phyloP scores from a whole-genome alignment of 2,888 invertebrate species.

The Malacosoma neustria region DNA sequence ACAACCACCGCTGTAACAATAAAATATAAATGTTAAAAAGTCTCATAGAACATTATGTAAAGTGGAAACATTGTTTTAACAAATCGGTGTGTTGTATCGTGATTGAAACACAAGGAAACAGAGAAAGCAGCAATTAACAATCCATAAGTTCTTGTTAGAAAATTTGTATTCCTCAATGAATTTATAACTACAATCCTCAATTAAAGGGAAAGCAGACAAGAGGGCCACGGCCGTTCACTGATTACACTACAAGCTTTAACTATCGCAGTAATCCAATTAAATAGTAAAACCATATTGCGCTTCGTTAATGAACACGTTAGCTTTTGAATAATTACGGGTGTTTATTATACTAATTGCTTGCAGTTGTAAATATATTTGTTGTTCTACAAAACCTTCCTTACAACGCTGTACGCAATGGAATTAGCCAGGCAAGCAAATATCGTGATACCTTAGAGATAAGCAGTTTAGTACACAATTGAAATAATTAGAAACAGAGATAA shows the following conservation, averaged over 20 bases:
- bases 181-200: slow-evolving; percentile 64
- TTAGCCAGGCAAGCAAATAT: neutral
- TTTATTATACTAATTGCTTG: neutral
- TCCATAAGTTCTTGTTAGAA: slow-evolving; percentile 57
- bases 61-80: slow-evolving; percentile 4
- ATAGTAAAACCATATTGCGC: neutral
- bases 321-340: neutral
- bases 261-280: neutral
- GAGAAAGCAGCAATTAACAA: slow-evolving; percentile 67
- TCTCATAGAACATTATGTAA: slow-evolving; percentile 7
- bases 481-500: slow-evolving; percentile 13
- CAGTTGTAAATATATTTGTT: neutral
- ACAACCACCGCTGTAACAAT: slow-evolving; percentile 84
- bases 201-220: slow-evolving; percentile 67
- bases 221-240: slow-evolving; percentile 19
- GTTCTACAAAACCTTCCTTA: neutral
- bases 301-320: neutral
- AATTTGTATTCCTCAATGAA: slow-evolving; percentile 61
- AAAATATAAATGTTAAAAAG: slow-evolving; percentile 20
- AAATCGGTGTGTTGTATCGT: neutral
- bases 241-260: slow-evolving; percentile 1
- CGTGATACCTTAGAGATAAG: neutral
- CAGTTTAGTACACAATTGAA: neutral
- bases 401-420: neutral
- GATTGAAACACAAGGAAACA: slow-evolving; percentile 53